These are phyloP conservation scores for Passer montanus DNA, from an alignment of 2,113 vertebrate species.

Conservation along the genomic window DNA sequence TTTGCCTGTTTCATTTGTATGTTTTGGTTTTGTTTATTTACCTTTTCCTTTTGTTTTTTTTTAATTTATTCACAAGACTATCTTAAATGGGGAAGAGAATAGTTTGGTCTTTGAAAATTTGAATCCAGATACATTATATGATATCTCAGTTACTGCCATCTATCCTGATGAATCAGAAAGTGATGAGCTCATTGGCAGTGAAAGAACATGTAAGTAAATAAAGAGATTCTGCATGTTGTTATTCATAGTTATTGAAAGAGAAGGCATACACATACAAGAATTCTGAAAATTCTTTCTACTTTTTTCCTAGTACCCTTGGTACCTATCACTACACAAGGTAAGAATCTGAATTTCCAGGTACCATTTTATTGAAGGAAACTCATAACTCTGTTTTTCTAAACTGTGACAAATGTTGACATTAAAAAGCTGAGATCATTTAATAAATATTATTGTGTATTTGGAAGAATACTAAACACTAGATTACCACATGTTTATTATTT, in stretches of 20 bases:
- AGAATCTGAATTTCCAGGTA: conserved; percentile 60
- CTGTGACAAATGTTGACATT: not conserved
- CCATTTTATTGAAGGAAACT: not conserved
- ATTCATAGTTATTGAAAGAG: not conserved
- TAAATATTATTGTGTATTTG: conserved; percentile 4
- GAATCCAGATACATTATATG: conserved; percentile 86
- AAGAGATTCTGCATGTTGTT: not conserved
- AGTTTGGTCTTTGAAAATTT: conserved; percentile 81
- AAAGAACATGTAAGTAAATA: conserved; percentile 86
- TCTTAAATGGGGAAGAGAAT: conserved; percentile 85
- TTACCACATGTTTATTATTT: not conserved
- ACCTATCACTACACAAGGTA: conserved; percentile 79
- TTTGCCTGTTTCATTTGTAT: not conserved
- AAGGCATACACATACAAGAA: not conserved
- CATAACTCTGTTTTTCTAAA: not conserved
- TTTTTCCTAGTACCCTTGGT: conserved; percentile 80
- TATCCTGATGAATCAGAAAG: conserved; percentile 98
- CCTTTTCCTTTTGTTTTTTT: not conserved
- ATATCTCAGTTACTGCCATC: conserved; percentile 90
- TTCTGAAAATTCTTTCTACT: conserved; percentile 43
- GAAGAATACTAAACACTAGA: not conserved
- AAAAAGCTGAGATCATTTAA: not conserved
- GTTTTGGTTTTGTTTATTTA: not conserved
- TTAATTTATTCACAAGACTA: conserved; percentile 73
- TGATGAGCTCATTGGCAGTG: conserved; percentile 85